Evolutionary conservation across 2,797 vertebrate genomes (phyloP), one percentile per base, ranked within the genome.

Genomic region (Lacerta bilineata): DNA sequence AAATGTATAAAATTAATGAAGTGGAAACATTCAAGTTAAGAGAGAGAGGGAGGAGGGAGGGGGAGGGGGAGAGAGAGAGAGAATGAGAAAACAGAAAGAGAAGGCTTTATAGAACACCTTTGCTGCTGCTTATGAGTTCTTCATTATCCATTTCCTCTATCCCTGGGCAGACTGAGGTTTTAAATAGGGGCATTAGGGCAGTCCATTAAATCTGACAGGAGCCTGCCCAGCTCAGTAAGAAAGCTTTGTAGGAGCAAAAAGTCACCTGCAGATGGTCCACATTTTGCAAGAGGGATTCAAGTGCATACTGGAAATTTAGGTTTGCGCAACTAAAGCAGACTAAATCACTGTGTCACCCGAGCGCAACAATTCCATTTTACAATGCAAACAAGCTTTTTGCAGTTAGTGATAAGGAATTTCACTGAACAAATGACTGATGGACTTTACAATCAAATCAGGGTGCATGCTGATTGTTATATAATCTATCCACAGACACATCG

Each of bases 1-100:
- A 80, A 89, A 15, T 41, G 75, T 89, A n/a, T 61, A 0, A 79
- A 77, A 71, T 87, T 86, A 92, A 89, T 83, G 72, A 88, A 84
- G 33, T 91, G 4, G 29, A n/a, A 64, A 72, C 2, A 83, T 27
- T 75, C 80, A 78, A 77, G 50, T 36, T 75, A 29, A 89, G n/a
- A 80, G 89, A 43, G 41, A 43, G 41, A 43, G 43, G 1, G 43
- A 43, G 7, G 9, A 46, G 8, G 10, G 9, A 46, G 43, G 11
- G 81, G 50, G 27, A 59, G 2, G 29, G 55, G 29, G 1, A 76
- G n/a, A 90, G 9, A 55, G 50, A 55, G 77, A 59, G 29, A 59
- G 1, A 33, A 46, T 29, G 1, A 76, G n/a, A 90, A 90, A 89
- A 83, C 2, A 64, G 86, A 93, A 89, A 1, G 8, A 89, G 25